Evolutionary conservation across 1,140 invertebrate genomes (phyloP).

Genomic region (Bombus waltoni): DNA sequence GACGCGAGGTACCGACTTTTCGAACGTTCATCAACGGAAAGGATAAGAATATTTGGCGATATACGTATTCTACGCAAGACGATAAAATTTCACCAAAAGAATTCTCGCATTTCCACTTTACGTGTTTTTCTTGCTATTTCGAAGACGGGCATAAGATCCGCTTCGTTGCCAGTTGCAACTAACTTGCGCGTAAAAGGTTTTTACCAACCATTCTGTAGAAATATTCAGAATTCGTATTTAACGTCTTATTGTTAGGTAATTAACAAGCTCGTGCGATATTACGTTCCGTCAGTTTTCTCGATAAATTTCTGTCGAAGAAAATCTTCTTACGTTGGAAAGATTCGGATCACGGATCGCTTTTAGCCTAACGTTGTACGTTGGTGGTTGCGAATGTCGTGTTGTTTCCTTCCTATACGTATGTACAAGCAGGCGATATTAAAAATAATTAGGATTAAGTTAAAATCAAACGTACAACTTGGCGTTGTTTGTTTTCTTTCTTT

Average conservation of each 20-base stretch:
- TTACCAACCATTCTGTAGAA: neutral
- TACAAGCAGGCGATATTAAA: neutral
- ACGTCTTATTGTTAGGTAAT: neutral
- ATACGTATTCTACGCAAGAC: neutral
- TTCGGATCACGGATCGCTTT: neutral
- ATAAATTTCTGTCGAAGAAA: neutral
- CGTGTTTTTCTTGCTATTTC: neutral
- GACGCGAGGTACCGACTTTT: neutral
- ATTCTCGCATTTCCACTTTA: slow-evolving; percentile 2
- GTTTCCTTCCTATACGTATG: neutral
- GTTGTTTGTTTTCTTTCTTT: neutral
- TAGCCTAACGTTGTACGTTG: no score
- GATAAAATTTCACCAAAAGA: slow-evolving; percentile 15
- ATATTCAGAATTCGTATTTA: neutral
- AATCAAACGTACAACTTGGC: neutral
- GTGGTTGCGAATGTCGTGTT: no score
- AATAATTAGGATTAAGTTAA: no score
- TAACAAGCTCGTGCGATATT: neutral
- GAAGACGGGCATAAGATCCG: neutral
- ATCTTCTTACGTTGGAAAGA: neutral
- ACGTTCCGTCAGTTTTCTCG: neutral
- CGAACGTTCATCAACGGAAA: neutral
- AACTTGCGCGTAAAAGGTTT: neutral
- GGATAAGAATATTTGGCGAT: neutral
- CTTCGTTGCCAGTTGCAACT: neutral